Base-by-base conservation (phyloP, 2,888 invertebrate genomes). In the Encarsia formosa region DNA sequence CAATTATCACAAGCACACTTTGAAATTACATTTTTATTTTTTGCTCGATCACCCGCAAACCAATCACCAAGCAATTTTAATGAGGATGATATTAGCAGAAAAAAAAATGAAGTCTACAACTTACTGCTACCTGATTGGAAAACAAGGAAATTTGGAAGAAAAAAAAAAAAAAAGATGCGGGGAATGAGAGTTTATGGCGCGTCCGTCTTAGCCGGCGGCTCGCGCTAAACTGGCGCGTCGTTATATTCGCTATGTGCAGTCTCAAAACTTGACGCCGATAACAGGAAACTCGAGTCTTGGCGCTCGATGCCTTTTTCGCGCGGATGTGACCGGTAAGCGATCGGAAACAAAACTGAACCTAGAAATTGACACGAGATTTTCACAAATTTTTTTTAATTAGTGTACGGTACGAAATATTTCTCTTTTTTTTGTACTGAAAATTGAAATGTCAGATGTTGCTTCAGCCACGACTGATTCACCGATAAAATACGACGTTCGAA, bases 191-290 rank as follows among this genome's bases (percentile, higher is more conserved):
- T n/a, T n/a, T n/a, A n/a, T n/a, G 42, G 40, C 52, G 37, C 49
- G 52, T 52, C 52, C 24, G 56, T 56, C 56, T 52, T 43, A 49
- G 38, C n/a, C 52, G 52, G 24, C 31, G 52, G 49, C 35, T 56
- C 43, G 47, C 50, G 46, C 46, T 42, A 49, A 52, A 56, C 56
- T 56, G 56, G 34, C 6, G 49, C 52, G 38, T 49, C 42, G 39
- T 44, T 35, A 8, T n/a, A 41, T 24, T 31, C 18, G 48, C 29
- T 9, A 29, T 29, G 29, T 13, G 29, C 29, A 29, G 8, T 26
- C 6, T 34, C n/a, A 5, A 34, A 15, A 34, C 34, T 5, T 11
- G 8, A 5, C 34, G 34, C 16, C 29, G 29, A 29, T 29, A 9
- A 29, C 8, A 13, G 29, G 29, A 29, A 29, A 9, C 8, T 29